Evolutionary conservation across 2,888 invertebrate genomes (phyloP).

Genomic region (Caenorhabditis sp.): DNA sequence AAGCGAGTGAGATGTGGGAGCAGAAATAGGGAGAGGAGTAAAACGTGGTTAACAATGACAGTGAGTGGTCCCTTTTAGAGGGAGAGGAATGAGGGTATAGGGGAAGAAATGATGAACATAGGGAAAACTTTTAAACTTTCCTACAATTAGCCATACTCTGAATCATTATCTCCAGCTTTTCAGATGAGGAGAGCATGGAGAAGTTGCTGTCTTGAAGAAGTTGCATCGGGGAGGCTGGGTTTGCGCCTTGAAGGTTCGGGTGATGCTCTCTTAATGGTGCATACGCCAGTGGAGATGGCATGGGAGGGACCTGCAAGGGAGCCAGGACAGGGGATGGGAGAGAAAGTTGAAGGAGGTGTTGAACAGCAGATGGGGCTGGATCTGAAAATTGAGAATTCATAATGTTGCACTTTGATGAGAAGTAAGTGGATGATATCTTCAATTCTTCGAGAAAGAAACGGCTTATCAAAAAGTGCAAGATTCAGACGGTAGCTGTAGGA

Average conservation of each 20-base stretch:
- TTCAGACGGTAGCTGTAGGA: too few relatives aligned
- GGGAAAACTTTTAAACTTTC: neutral
- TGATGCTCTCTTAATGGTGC: neutral
- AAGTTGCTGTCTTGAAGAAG: neutral
- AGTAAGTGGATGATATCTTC: too few relatives aligned
- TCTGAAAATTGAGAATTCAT: too few relatives aligned
- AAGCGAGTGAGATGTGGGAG: neutral
- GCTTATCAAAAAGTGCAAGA: too few relatives aligned
- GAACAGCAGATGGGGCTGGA: too few relatives aligned
- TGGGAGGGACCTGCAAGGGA: too few relatives aligned
- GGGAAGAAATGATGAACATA: too few relatives aligned
- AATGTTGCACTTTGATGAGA: too few relatives aligned
- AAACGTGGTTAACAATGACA: neutral
- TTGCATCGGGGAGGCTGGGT: neutral
- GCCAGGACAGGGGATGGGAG: neutral
- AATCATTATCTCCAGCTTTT: constrained; percentile 12
- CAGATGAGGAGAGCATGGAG: neutral
- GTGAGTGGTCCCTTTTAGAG: neutral
- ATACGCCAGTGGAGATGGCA: neutral
- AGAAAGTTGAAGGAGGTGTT: neutral
- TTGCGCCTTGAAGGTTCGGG: neutral
- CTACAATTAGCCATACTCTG: neutral
- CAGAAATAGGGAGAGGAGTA: neutral
- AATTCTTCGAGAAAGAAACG: too few relatives aligned
- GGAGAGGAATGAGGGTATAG: neutral